Conservation (phyloP, 2,888 invertebrate species). For the Xylocampa areola region DNA sequence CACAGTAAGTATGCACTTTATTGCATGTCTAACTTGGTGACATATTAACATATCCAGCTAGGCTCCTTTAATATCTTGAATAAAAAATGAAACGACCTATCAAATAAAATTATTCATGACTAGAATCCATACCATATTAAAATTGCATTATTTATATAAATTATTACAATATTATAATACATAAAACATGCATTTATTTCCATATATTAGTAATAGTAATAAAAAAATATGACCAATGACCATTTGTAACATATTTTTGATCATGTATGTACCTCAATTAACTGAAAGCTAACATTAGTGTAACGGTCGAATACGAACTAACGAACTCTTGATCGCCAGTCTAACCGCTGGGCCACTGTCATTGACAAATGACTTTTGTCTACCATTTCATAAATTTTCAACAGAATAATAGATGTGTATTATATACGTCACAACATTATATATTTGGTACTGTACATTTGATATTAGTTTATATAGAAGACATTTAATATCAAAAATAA, state of each 20-base stretch:
- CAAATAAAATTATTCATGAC: background rate
- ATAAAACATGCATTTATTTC: slow-evolving; percentile 15
- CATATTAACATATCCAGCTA: too few species aligned
- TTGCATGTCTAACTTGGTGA: too few species aligned
- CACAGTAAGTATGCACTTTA: too few species aligned
- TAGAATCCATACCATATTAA: slow-evolving; percentile 26
- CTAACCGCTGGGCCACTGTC: background rate
- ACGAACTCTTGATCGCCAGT: too few species aligned
- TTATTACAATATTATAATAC: slow-evolving; percentile 16
- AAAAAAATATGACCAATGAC: background rate
- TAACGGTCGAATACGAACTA: too few species aligned
- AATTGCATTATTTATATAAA: slow-evolving; percentile 44
- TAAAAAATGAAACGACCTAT: too few species aligned
- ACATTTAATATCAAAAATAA: slow-evolving; percentile 1
- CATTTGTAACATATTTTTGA: background rate
- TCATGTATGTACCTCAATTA: slow-evolving; percentile 23
- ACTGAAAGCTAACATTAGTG: too few species aligned
- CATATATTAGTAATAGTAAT: too few species aligned
- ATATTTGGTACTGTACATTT: background rate
- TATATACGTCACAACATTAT: background rate
- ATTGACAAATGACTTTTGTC: slow-evolving; percentile 1
- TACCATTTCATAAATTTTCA: background rate
- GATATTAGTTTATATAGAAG: background rate
- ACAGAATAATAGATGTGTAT: too few species aligned
- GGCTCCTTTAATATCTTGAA: too few species aligned